These are phyloP conservation scores for Buathra laborator DNA, from an alignment of 2,888 invertebrate genomes.

Conservation along the genomic window DNA sequence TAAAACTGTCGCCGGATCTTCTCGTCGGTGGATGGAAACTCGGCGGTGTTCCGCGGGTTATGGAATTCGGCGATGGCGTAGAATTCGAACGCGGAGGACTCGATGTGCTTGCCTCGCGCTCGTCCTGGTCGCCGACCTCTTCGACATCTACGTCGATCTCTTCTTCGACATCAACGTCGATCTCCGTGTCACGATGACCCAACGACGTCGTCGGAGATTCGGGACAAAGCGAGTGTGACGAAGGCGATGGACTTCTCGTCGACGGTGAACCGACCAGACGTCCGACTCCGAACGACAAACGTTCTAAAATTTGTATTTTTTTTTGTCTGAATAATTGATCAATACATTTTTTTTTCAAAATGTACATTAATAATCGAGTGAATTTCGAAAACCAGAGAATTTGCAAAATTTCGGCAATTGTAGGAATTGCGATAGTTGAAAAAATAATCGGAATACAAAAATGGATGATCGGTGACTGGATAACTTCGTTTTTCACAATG, in stretches of 20 bases:
- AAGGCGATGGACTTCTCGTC: conserved; percentile 81
- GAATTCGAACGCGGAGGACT: conserved; percentile 81
- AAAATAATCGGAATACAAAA: conserved; percentile 1
- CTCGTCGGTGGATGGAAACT: conserved; percentile 79
- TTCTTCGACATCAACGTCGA: conserved; percentile 81
- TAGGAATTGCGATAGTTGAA: too few species aligned
- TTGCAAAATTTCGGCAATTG: too few species aligned
- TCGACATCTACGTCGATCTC: conserved; percentile 84
- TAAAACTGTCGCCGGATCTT: conserved; percentile 92
- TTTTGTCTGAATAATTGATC: neutral
- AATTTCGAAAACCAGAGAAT: too few species aligned
- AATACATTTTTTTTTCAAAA: neutral
- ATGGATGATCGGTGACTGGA: too few species aligned
- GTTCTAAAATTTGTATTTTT: conserved; percentile 87
- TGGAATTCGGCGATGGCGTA: conserved; percentile 79
- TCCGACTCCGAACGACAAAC: conserved; percentile 94
- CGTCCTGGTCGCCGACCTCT: conserved; percentile 83
- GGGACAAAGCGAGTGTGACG: conserved; percentile 80
- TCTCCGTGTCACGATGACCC: conserved; percentile 80
- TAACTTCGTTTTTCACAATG: too few species aligned
- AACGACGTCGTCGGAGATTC: conserved; percentile 80
- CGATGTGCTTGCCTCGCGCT: conserved; percentile 77
- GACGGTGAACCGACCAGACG: conserved; percentile 88
- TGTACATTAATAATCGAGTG: neutral
- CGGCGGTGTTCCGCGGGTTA: conserved; percentile 77